Percentiles rank a stretch among this genome's conserved stretches.
phyloP scores from a whole-genome alignment of 2,113 vertebrate genomes.

The Philantomba maxwellii region DNA sequence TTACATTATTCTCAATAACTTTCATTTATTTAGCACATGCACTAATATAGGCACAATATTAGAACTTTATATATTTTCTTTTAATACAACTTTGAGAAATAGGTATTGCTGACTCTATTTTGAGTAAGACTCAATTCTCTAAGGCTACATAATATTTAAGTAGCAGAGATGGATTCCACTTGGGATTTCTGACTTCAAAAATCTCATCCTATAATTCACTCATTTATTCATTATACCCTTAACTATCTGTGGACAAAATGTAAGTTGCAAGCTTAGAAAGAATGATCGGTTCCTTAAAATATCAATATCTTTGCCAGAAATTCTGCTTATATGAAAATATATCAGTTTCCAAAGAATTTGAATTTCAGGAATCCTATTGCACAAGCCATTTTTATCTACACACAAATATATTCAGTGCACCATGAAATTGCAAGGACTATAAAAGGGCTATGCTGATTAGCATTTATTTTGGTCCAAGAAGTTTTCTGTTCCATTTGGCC shows the following conservation, averaged over 20 bases:
- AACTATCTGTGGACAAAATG: not conserved
- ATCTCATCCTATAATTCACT: not conserved
- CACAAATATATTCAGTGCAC: not conserved
- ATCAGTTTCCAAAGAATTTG: not conserved
- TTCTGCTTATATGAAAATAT: not conserved
- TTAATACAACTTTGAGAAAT: not conserved
- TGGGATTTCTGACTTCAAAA: not conserved
- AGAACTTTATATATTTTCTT: not conserved
- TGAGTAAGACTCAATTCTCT: not conserved
- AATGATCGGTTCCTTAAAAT: not conserved
- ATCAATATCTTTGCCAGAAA: constrained; percentile 34
- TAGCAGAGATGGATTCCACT: not conserved
- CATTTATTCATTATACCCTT: not conserved
- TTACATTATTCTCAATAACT: not conserved
- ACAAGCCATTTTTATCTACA: not conserved
- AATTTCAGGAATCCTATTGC: constrained; percentile 10
- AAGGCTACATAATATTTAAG: not conserved
- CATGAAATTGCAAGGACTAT: not conserved
- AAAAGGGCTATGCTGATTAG: not conserved
- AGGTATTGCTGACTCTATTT: not conserved
- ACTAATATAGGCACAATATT: not conserved
- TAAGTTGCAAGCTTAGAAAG: not conserved
- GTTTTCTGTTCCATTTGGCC: not conserved
- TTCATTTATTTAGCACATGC: not conserved
- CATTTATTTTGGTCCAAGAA: constrained; percentile 5